Base-by-base conservation (phyloP, 2,113 vertebrate species). In the Galbula dea region DNA sequence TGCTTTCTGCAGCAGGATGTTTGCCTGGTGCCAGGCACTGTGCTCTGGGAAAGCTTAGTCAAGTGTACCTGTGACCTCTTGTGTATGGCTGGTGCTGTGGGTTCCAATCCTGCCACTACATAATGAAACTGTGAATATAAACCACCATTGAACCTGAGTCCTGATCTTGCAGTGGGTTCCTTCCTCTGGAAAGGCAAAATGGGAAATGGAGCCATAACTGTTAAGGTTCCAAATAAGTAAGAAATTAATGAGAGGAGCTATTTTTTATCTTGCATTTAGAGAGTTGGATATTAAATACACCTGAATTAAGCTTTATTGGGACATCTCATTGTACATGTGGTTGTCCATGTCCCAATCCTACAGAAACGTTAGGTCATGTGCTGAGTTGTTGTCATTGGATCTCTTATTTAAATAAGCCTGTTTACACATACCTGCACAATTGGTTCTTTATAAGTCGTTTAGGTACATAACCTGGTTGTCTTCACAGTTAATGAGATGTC, bases 1-100 rank as follows among this genome's bases (percentile, higher is more conserved):
- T 86, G 72, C 82, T 63, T 91, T 5, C 58, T 69, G 93, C 72
- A 87, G 75, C 82, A 58, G 87, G 91, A 62, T 94, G 84, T 95
- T 85, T 91, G 79, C 67, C 46, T 0, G 11, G 74, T 89, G 87
- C 91, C 78, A 69, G 86, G 91, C 77, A 18, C 76, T 1, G 17
- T 48, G 79, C 65, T 71, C 93, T 41, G 77, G 36, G 34, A 63
- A 57, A 57, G 54, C 69, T 72, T 11, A 46, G 61, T 18, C 39
- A 34, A 32, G 24, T 29, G 66, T 81, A 15, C 68, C 65, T 43
- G 21, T 51, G 80, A 58, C 76, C 83, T 58, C 65, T 29, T 6
- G 2, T 22, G 32, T 5, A 3, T 34, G 7, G 54, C 41, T 21
- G 16, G 15, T 0, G 10, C 16, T 17, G 43, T 18, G 4, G 18